Base-by-base conservation (phyloP, 2,888 invertebrate genomes). In the Nomada ruficornis region DNA sequence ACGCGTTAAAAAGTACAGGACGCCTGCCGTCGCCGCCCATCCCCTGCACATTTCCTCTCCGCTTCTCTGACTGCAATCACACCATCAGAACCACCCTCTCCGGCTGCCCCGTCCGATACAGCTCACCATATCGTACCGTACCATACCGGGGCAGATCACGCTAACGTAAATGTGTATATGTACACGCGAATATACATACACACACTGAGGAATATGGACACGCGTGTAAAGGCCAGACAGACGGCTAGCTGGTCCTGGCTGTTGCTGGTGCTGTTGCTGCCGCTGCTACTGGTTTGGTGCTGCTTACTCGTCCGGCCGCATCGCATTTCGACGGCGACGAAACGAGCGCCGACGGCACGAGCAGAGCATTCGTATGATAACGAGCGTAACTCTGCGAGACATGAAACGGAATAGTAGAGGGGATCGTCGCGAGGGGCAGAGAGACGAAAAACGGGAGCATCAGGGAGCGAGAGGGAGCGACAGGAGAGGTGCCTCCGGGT, bases 321-420 rank as follows among this genome's bases (percentile, higher is more conserved):
- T 82, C 75, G 82, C 86, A 78, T 86, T 86, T 86, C 85, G 78
- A 81, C 85, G 79, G 71, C 83, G 71, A 81, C 78, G 80, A 81
- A 86, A 86, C 74, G 88, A 87, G 86, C 84, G 77, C 74, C 80
- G 83, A 87, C 87, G 83, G 77, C 82, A 86, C 84, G 88, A 90
- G 78, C 82, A 85, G 90, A 88, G 83, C 91, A 91, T 91, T 91
- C 88, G 88, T 90, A 91, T 91, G 91, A 90, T 91, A 91, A 91
- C 91, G 90, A 91, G 90, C 85, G 87, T 85, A 88, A 86, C 90
- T 89, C 86, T 84, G 88, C 83, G 87, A 89, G 89, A 88, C 72
- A 80, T 80, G 79, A 83, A 82, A 82, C 81, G 73, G 79, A 82
- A 80, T 86, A 73, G 83, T 60, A 71, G 63, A 75, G 77, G 75